These are phyloP conservation scores for Hoplostethus mediterraneus DNA, from an alignment of 2,797 vertebrate species.

Conservation along the genomic window DNA sequence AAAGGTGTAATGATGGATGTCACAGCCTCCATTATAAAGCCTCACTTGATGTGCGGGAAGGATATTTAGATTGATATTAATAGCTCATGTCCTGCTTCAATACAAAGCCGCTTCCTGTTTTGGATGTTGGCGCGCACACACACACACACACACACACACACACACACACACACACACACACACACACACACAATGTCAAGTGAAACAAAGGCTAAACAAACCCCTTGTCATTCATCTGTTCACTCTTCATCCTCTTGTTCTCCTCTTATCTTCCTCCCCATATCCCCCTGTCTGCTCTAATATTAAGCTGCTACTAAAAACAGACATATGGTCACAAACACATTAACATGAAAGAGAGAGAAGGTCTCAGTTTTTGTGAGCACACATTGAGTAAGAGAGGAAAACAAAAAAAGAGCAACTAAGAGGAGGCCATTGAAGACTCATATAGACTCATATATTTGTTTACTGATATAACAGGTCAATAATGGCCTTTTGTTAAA, in stretches of 20 bases:
- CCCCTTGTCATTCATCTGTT: constrained; percentile 27
- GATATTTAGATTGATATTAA: constrained; percentile 32
- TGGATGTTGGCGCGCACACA: not conserved
- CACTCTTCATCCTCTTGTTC: constrained; percentile 35
- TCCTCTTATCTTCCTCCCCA: constrained; percentile 3
- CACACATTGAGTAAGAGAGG: not conserved
- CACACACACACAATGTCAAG: constrained; percentile 6
- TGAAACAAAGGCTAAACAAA: constrained; percentile 31
- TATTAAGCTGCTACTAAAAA: constrained; percentile 16
- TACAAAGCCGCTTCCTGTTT: constrained; percentile 3
- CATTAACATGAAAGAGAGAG: constrained; percentile 8
- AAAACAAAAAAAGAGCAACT: not conserved
- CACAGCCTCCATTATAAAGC: not conserved
- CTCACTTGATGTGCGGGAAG: not conserved
- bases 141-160: too few relatives aligned
- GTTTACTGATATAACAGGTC: not conserved
- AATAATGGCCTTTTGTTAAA: not conserved
- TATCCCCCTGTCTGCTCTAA: not conserved
- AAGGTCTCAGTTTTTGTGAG: not conserved
- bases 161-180: constrained; percentile 4
- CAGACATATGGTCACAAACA: not conserved
- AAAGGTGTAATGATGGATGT: not conserved
- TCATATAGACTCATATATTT: too few relatives aligned
- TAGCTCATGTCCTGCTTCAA: not conserved
- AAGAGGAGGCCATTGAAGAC: not conserved